Conservation (phyloP, 2,113 vertebrate genomes). For the Mus spicilegus region DNA sequence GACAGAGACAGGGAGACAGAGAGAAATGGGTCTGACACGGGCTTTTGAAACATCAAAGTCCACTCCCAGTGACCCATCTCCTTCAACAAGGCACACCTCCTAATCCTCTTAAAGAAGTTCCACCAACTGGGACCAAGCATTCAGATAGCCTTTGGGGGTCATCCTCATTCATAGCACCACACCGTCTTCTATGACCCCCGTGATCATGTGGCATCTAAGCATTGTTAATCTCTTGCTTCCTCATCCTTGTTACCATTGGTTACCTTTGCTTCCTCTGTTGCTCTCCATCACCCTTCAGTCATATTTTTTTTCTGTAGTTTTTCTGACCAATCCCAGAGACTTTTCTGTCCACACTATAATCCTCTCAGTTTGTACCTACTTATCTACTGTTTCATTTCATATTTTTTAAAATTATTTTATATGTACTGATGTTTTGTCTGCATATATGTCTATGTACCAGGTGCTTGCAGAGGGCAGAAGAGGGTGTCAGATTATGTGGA, state of each 20-base stretch:
- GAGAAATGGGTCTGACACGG: not conserved
- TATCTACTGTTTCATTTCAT: constrained; percentile 47
- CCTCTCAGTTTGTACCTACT: constrained; percentile 43
- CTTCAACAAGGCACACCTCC: not conserved
- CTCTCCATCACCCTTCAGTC: not conserved
- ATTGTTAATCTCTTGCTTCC: not conserved
- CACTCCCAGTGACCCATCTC: not conserved
- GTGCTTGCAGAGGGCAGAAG: not conserved
- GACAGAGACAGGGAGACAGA: not conserved
- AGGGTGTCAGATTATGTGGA: not conserved
- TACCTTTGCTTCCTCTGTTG: not conserved
- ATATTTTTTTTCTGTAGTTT: constrained; percentile 27
- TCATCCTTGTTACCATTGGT: not conserved
- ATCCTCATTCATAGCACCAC: not conserved
- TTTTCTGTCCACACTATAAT: constrained; percentile 43
- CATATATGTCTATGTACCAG: not conserved
- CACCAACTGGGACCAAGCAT: not conserved
- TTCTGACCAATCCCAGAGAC: constrained; percentile 22
- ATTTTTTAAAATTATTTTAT: not conserved
- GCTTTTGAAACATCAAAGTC: not conserved
- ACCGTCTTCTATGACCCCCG: not conserved
- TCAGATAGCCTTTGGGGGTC: not conserved
- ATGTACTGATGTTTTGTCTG: not conserved
- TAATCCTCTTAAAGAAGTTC: not conserved
- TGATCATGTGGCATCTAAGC: not conserved